Base-by-base conservation (phyloP, 2,113 vertebrate genomes). In the Myxocyprinus asiaticus region DNA sequence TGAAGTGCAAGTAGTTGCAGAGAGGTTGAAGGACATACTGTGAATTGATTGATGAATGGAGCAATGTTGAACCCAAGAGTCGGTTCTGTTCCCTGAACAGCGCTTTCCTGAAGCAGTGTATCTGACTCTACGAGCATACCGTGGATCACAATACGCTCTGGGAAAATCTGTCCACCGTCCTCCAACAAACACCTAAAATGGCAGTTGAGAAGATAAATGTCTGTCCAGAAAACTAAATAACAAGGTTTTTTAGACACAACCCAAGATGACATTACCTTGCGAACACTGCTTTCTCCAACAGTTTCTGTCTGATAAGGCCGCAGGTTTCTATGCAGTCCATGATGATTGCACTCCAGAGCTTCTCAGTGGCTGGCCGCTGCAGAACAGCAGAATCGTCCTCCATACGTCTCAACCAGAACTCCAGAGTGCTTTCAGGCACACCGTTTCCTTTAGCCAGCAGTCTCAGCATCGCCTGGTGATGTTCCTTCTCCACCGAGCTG, bases 41-140 rank as follows among this genome's bases (percentile, higher is more conserved):
- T 97, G 89, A 98, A 99, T 79, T 97, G 98, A 91, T 99, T 99
- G 90, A 99, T 98, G 82, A 96, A 99, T 61, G 97, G 96, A 8
- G 97, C 96, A 33, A 99, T 95, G 64, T 94, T 95, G 81, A 98
- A 94, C 1, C 96, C 97, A 64, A 99, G 93, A 2, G 97, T 99
- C 4, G 95, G 93, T 66, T 95, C 94, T 71, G 89, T 90, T 79
- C 97, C 97, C 88, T 97, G 98, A 69, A 99, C 97, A 0, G 96
- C 95, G 5, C 92, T 97, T 86, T 99, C 97, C 86, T 94, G 93
- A 65, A 97, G 82, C 85, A 99, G 85, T 0, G 90, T 94, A 77
- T 95, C 92, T 0, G 97, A 98, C 80, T 99, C 95, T 80, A 98
- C 94, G 33, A 99, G 90, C 92, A 96, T 88, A 7, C 98, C 98